These are phyloP conservation scores for Zaprionus inermis DNA, from an alignment of 1,140 invertebrate genomes.

Conservation along the genomic window DNA sequence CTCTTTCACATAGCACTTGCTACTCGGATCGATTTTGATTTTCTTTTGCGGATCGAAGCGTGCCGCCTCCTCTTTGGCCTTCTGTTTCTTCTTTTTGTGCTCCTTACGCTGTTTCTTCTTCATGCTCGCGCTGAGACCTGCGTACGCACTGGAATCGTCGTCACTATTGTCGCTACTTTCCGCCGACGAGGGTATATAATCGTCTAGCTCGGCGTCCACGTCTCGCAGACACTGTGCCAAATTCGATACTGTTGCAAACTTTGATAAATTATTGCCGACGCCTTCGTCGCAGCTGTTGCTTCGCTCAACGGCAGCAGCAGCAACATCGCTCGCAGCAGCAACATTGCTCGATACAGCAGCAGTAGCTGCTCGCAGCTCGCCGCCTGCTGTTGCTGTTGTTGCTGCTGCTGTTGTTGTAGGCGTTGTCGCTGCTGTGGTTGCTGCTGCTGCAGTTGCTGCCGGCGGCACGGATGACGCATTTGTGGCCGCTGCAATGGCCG, in stretches of 20 bases:
- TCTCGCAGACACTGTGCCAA: slow-evolving; percentile 84
- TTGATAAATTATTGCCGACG: slow-evolving; percentile 83
- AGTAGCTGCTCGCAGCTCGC: slow-evolving; percentile 16
- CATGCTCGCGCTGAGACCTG: slow-evolving; percentile 75
- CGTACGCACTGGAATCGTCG: slow-evolving; percentile 70
- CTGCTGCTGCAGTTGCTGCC: slow-evolving; percentile 34
- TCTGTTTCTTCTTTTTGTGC: slow-evolving; percentile 76
- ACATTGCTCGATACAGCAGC: slow-evolving; percentile 20
- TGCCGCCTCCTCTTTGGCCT: slow-evolving; percentile 59
- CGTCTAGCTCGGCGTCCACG: slow-evolving; percentile 83
- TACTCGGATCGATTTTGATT: slow-evolving; percentile 80
- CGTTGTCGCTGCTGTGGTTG: slow-evolving; percentile 29
- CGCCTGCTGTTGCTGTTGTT: slow-evolving; percentile 35
- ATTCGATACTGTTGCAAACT: slow-evolving; percentile 84
- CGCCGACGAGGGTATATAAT: slow-evolving; percentile 82
- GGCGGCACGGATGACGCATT: slow-evolving; percentile 37
- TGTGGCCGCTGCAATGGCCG: slow-evolving; percentile 53
- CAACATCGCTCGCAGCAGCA: slow-evolving; percentile 4
- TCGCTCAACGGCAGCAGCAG: slow-evolving; percentile 18
- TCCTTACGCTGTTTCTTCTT: slow-evolving; percentile 81
- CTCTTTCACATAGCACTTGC: slow-evolving; percentile 85
- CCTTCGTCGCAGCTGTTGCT: slow-evolving; percentile 69
- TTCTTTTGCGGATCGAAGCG: slow-evolving; percentile 83
- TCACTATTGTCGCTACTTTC: slow-evolving; percentile 56
- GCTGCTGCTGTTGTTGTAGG: slow-evolving; percentile 27